Conservation (phyloP, 2,797 vertebrate species). For the Gymnopithys bicolor region DNA sequence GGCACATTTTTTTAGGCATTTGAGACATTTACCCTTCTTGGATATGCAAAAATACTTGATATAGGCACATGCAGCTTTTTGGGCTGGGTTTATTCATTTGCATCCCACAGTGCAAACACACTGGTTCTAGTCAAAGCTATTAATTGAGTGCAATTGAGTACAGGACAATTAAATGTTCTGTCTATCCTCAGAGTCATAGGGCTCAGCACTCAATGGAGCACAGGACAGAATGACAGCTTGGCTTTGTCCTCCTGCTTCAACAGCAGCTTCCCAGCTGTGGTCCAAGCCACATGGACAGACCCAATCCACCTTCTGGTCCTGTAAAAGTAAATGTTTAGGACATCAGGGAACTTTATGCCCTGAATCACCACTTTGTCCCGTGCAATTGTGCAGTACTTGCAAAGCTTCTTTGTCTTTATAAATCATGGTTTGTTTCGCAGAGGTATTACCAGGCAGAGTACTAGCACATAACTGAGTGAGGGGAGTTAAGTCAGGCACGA, state of each 20-base stretch:
- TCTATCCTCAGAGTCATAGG: not conserved
- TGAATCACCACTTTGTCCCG: not conserved
- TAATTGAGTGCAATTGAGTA: not conserved
- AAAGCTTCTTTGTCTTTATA: conserved; percentile 9
- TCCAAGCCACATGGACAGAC: not conserved
- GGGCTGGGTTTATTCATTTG: not conserved
- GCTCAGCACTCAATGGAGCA: not conserved
- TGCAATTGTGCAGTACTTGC: not conserved
- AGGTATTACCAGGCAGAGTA: not conserved
- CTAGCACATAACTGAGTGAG: not conserved
- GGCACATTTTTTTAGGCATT: not conserved
- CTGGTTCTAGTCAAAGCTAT: not conserved
- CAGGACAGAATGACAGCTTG: not conserved
- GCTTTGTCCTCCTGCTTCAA: not conserved
- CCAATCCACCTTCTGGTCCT: not conserved
- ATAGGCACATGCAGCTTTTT: not conserved
- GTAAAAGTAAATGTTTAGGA: not conserved
- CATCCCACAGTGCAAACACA: not conserved
- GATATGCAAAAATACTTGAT: not conserved
- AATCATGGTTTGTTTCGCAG: not conserved
- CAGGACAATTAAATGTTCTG: not conserved
- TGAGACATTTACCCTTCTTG: not conserved
- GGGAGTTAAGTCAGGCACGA: conserved; percentile 4
- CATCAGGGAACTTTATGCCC: not conserved
- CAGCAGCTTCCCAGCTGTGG: not conserved